Base-by-base conservation (phyloP, 2,888 invertebrate species). In the Chydorus sphaericus region DNA sequence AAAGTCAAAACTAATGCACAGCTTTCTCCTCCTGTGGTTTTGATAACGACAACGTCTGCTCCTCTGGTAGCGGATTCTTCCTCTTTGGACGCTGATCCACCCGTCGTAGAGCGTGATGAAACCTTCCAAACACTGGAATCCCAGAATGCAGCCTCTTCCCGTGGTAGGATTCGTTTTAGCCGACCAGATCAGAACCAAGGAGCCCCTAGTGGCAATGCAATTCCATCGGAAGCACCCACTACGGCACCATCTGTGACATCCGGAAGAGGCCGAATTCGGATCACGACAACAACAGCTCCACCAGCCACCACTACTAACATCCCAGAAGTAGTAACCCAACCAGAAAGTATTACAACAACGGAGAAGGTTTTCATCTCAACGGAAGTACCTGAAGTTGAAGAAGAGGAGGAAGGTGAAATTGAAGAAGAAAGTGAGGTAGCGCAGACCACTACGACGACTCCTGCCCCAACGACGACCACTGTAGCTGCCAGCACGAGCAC, bases 21-120 rank as follows among this genome's bases (percentile, higher is more conserved):
- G 20, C 36, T 52, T 10, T 36, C 52, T 4, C 26, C 52, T 1
- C 36, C 31, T 18, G 23, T 23, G 8, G 39, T 23, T 39, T 7
- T n/a, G 7, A 39, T 26, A 11, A 28, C 50, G 20, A 28, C 29
- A 3, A n/a, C n/a, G 23, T 23, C 28, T 20, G 51, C n/a, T 7
- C 52, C 36, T 3, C 30, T 29, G 11, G 10, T 20, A 18, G 52
- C 31, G n/a, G 31, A 31, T 4, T 23, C 36, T 6, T 14, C 10
- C 20, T 44, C 44, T 10, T 44, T 44, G 5, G 44, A 50, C 14
- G 10, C 30, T 20, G 52, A 52, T 20, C 52, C 52, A 18, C 52
- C 52, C 4, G 52, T 52, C 36, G 36, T 36, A 20, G 52, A 52
- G 14, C 52, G 52, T 14, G 52, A 52, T 2, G 52, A 52, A 52